Base-by-base conservation (phyloP, 2,113 vertebrate species). In the Empidonax traillii region DNA sequence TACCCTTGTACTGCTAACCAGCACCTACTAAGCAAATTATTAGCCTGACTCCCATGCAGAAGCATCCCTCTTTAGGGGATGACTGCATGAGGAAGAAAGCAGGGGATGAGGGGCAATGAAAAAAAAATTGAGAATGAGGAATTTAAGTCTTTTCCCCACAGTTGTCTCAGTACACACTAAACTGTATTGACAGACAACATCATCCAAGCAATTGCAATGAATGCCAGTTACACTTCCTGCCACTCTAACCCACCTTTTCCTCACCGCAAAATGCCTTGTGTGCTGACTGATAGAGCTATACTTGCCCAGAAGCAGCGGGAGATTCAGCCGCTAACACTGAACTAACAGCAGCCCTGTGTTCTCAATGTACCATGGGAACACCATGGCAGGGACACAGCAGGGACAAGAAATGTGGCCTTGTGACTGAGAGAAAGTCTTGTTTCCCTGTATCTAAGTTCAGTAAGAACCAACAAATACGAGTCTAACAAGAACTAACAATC, bases 251-350 rank as follows among this genome's bases (percentile, higher is more conserved):
- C n/a, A 41, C 24, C 41, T 63, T 31, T 31, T 90, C 73, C 58
- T 72, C 41, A 46, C 7, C 28, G 24, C 5, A 2, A 33, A 72
- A 75, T 1, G 3, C 30, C 25, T 62, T 4, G 0, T 10, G 5
- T 6, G 20, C 33, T 74, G n/a, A 51, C n/a, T 59, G 31, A 11
- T 3, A 25, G 14, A 51, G 44, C 55, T 37, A 2, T 8, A 21
- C 15, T 27, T 18, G 53, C 61, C 12, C 78, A 84, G 46, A 37
- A 87, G 27, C 53, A 83, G 41, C 1, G n/a, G 37, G 59, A 19
- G 20, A 84, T 23, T 35, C 51, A 41, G 63, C 41, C 63, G 9
- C 49, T 12, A 47, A 44, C 1, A 3, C 24, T 15, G 6, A 5
- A 25, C 17, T 43, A 35, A 62, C 13, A 46, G 22, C n/a, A 87